Evolutionary conservation across 2,888 invertebrate species (phyloP).

Genomic region (Chalcis sispes): DNA sequence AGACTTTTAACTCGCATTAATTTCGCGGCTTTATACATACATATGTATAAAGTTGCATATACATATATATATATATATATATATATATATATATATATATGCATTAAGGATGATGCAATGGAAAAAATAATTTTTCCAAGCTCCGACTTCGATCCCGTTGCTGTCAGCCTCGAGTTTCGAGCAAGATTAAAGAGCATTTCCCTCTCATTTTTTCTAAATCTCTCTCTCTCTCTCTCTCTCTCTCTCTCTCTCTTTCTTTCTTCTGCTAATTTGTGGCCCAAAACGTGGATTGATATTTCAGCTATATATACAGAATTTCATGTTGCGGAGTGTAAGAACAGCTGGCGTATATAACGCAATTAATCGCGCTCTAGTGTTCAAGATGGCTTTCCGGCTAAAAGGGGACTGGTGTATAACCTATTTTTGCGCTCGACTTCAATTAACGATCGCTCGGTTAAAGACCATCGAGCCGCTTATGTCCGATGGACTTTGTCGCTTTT

Average conservation of each 20-base stretch:
- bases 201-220: too few relatives aligned
- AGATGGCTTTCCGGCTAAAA: neutral
- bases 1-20: too few relatives aligned
- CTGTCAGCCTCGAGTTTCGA: too few relatives aligned
- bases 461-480: neutral
- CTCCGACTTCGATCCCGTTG: too few relatives aligned
- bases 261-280: too few relatives aligned
- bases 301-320: constrained; percentile 14
- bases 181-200: constrained; percentile 23
- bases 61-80: too few relatives aligned
- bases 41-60: too few relatives aligned
- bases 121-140: neutral
- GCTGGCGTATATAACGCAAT: constrained; percentile 11
- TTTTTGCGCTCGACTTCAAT: constrained; percentile 33
- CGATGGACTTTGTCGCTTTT: neutral
- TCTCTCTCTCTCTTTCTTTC: too few relatives aligned
- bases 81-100: too few relatives aligned
- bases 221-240: too few relatives aligned
- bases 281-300: constrained; percentile 30
- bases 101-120: too few relatives aligned
- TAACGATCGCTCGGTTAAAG: constrained; percentile 25
- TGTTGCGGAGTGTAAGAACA: neutral
- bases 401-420: neutral
- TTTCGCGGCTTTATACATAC: too few relatives aligned
- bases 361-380: constrained; percentile 6